phyloP scores from a whole-genome alignment of 1,140 invertebrate species.

The Papilio machaon region DNA sequence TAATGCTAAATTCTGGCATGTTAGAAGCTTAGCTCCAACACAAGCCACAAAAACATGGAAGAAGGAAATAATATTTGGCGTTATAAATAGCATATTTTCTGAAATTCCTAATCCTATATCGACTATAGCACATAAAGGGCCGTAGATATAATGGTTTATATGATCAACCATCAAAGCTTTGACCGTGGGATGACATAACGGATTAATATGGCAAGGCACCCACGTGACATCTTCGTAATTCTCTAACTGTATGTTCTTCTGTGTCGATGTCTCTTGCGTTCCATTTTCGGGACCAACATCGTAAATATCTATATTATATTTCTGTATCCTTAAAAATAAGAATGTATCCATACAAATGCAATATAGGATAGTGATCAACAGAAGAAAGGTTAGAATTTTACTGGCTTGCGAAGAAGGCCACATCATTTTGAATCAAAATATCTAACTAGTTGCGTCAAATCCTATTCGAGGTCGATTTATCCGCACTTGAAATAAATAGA shows the following conservation, averaged over 20 bases:
- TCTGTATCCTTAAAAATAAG: conserved; percentile 67
- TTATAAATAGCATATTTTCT: conserved; percentile 84
- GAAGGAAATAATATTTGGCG: conserved; percentile 90
- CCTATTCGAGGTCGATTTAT: conserved; percentile 29
- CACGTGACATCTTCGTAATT: conserved; percentile 83
- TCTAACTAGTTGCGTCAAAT: conserved; percentile 23
- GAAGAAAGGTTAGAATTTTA: conserved; percentile 67
- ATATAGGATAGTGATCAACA: conserved; percentile 63
- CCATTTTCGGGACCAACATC: conserved; percentile 51
- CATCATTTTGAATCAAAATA: conserved; percentile 68
- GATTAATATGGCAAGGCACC: conserved; percentile 86
- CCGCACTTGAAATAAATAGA: conserved; percentile 30
- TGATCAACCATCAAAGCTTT: conserved; percentile 89
- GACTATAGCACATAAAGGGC: conserved; percentile 86
- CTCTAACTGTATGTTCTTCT: conserved; percentile 41
- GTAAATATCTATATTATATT: conserved; percentile 67
- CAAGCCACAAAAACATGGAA: conserved; percentile 88
- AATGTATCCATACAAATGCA: conserved; percentile 75
- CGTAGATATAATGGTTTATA: conserved; percentile 89
- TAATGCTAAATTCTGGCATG: conserved; percentile 85
- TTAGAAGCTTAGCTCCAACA: conserved; percentile 86
- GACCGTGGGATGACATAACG: conserved; percentile 88
- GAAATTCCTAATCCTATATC: conserved; percentile 85
- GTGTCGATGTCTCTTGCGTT: conserved; percentile 59
- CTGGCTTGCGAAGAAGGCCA: conserved; percentile 78